Evolutionary conservation across 2,888 invertebrate species (phyloP).

Genomic region (Ennomos fuscantarius): DNA sequence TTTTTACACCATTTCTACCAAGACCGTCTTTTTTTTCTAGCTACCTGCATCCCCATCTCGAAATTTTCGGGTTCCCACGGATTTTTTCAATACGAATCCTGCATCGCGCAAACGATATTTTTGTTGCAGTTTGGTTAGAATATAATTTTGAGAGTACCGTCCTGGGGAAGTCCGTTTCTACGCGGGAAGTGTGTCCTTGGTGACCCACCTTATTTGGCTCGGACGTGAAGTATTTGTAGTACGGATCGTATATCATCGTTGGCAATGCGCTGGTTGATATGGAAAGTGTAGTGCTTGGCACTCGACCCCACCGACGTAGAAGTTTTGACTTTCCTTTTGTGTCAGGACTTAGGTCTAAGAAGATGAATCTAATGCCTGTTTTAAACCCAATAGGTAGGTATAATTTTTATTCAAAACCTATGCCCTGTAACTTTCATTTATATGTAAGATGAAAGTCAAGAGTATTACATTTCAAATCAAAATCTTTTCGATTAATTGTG

Average conservation of each 20-base stretch:
- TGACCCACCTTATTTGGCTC: conserved; percentile 59
- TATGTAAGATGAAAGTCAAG: too few relatives aligned
- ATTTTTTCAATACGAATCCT: conserved; percentile 64
- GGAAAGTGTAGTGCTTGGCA: conserved; percentile 74
- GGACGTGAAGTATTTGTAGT: conserved; percentile 66
- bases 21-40: conserved; percentile 10
- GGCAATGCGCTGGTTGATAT: conserved; percentile 59
- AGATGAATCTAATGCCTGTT: neutral
- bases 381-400: neutral
- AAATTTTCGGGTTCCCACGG: conserved; percentile 10
- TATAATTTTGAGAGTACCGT: conserved; percentile 24
- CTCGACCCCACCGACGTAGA: conserved; percentile 77
- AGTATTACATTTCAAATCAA: too few relatives aligned
- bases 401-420: too few relatives aligned
- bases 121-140: conserved; percentile 42
- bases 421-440: too few relatives aligned
- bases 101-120: conserved; percentile 64
- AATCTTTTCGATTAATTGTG: too few relatives aligned
- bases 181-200: conserved; percentile 63
- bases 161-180: conserved; percentile 74
- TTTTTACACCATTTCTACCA: neutral
- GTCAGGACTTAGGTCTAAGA: neutral
- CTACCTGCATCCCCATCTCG: conserved; percentile 13
- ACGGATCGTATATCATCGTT: conserved; percentile 61
- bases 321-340: conserved; percentile 75